These are phyloP conservation scores for Elysia chlorotica DNA, from an alignment of 1,140 invertebrate genomes.

Conservation along the genomic window DNA sequence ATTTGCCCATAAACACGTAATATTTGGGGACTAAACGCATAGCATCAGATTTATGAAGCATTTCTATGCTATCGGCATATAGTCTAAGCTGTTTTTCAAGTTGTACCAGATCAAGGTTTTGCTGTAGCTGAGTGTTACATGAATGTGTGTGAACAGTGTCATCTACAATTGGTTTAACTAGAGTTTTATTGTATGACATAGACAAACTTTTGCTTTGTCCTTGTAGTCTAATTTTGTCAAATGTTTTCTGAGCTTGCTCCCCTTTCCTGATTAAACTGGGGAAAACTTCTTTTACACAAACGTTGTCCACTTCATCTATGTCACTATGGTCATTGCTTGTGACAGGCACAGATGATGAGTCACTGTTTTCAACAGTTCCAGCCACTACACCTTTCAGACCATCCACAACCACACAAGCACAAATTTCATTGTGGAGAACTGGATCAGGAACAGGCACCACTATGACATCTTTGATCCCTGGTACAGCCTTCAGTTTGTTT, in stretches of 20 bases:
- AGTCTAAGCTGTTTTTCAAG: conserved; percentile 11
- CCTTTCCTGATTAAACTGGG: background rate
- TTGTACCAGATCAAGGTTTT: background rate
- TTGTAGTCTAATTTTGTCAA: background rate
- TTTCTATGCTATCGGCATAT: conserved; percentile 6
- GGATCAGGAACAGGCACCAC: conserved; percentile 27
- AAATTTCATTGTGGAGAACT: conserved; percentile 28
- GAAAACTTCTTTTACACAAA: background rate
- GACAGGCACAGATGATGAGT: background rate
- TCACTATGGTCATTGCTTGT: background rate
- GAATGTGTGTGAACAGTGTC: too few species aligned
- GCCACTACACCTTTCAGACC: conserved; percentile 1
- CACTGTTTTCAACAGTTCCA: background rate
- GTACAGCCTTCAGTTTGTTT: conserved; percentile 4
- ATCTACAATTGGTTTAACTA: background rate
- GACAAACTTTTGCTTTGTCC: background rate
- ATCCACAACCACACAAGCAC: conserved; percentile 25
- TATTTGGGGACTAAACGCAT: conserved; percentile 29
- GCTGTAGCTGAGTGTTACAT: too few species aligned
- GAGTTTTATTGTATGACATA: background rate
- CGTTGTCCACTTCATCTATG: background rate
- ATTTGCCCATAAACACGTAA: conserved; percentile 19
- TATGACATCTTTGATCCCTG: conserved; percentile 17
- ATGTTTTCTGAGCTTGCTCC: background rate
- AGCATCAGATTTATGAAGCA: conserved; percentile 8